Base-by-base conservation (phyloP, 37 sponge, comb jelly and placozoan species). In the Diacarnus erythraeanus region DNA sequence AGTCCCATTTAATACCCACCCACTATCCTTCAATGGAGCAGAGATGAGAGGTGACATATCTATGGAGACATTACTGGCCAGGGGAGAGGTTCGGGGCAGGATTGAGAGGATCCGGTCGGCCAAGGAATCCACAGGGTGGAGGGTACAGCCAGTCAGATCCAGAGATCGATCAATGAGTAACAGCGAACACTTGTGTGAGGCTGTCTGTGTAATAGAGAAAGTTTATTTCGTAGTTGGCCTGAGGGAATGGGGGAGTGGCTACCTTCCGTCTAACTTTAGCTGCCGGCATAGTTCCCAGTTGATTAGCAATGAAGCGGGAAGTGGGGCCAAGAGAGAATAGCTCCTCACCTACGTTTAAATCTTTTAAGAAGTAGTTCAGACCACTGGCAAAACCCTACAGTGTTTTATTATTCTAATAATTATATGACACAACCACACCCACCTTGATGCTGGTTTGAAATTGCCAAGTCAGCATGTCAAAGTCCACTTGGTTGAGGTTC, bases 311-410 rank as follows among this genome's bases (percentile, higher is more conserved):
- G 27, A 79, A 66, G 2, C 80, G 59, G 23, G 86, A 80, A n/a
- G 88, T 83, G 44, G 58, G 41, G n/a, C 92, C 92, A 17, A 91
- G 36, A 30, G 88, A 91, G 80, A 83, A 91, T 10, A 84, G 35
- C 38, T 91, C 88, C 65, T 91, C 92, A 17, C 54, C 21, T 26
- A 83, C 51, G 23, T 79, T 72, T 71, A 83, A 56, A 8, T n/a
- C 60, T 22, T 59, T 37, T 22, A 91, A 38, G 20, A 91, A 69
- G 36, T 47, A 25, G 40, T 71, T 70, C 20, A 91, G 30, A 27
- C 70, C 44, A 15, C 26, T 25, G 0, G 74, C 88, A 78, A 91
- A 67, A 34, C 51, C 18, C 91, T 90, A 69, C 23, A 56, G 51
- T 47, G 10, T 25, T 20, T 61, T 15, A 29, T 61, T 61, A 23